These are phyloP conservation scores for Drosophila seguyi DNA, from an alignment of 1,140 invertebrate genomes.

Conservation along the genomic window DNA sequence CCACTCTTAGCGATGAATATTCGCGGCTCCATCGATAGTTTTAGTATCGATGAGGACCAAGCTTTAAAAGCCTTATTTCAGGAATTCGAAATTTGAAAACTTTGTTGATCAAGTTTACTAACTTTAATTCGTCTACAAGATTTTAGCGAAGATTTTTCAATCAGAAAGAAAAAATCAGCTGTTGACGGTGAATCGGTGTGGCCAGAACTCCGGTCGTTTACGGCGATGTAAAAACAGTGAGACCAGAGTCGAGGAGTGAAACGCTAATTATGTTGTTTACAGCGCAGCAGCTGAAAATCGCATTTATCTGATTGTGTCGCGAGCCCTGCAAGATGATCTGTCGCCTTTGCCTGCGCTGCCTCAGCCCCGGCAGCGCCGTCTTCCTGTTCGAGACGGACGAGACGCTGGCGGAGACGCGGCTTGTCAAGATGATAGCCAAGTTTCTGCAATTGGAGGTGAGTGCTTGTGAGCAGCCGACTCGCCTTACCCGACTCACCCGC, in stretches of 20 bases:
- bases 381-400: constrained; percentile 72
- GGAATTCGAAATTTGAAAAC: not conserved
- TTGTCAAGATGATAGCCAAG: constrained; percentile 77
- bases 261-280: constrained; percentile 63
- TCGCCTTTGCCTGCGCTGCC: constrained; percentile 71
- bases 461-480: not conserved
- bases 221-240: not conserved
- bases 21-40: not conserved
- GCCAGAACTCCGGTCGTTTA: not conserved
- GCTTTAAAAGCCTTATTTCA: not conserved
- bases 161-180: not conserved
- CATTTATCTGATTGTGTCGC: constrained; percentile 3
- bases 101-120: not conserved
- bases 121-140: not conserved
- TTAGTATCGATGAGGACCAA: not conserved
- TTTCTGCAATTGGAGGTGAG: constrained; percentile 73
- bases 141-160: not conserved
- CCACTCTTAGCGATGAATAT: not conserved
- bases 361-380: constrained; percentile 68
- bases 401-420: constrained; percentile 65
- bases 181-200: not conserved
- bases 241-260: not conserved
- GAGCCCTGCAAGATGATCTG: constrained; percentile 88
- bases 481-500: not conserved
- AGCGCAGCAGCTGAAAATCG: constrained; percentile 89